Conservation (phyloP, 2,797 vertebrate species). For the Myoxocephalus aenaeus region DNA sequence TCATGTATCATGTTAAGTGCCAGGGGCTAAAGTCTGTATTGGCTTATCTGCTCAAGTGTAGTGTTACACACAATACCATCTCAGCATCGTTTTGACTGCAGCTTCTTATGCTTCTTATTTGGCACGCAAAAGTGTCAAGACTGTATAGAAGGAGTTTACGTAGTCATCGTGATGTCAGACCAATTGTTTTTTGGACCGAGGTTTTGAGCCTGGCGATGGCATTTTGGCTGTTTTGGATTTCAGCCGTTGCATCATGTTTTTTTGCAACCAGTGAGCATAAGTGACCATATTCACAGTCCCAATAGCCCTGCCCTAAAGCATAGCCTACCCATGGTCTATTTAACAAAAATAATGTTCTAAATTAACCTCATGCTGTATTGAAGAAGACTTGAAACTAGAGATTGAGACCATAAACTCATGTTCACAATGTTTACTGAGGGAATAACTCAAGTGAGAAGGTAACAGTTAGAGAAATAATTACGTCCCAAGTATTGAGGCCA, state of each 20-base stretch:
- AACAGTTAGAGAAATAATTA: slow-evolving; percentile 16
- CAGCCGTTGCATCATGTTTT: neutral
- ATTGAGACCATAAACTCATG: too few relatives aligned
- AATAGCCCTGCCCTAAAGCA: too few relatives aligned
- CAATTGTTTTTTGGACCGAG: too few relatives aligned
- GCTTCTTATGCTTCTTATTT: neutral
- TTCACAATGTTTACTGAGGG: too few relatives aligned
- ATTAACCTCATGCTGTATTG: too few relatives aligned
- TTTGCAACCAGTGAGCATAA: too few relatives aligned
- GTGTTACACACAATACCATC: slow-evolving; percentile 27
- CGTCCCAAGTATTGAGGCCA: slow-evolving; percentile 15
- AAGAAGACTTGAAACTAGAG: too few relatives aligned
- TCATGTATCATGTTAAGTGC: slow-evolving; percentile 55
- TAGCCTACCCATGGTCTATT: too few relatives aligned
- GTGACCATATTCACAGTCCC: neutral
- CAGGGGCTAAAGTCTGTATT: slow-evolving; percentile 32
- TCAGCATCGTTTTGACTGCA: neutral
- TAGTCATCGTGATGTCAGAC: too few relatives aligned
- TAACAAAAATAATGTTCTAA: too few relatives aligned
- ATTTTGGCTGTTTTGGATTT: neutral
- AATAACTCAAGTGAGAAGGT: neutral
- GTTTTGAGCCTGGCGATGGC: too few relatives aligned
- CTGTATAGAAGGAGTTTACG: neutral
- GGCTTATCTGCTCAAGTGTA: slow-evolving; percentile 22
- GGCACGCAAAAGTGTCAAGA: neutral